Evolutionary conservation across 2,797 vertebrate species (phyloP), one percentile per base, ranked within the genome.

Genomic region (Argentina silus): DNA sequence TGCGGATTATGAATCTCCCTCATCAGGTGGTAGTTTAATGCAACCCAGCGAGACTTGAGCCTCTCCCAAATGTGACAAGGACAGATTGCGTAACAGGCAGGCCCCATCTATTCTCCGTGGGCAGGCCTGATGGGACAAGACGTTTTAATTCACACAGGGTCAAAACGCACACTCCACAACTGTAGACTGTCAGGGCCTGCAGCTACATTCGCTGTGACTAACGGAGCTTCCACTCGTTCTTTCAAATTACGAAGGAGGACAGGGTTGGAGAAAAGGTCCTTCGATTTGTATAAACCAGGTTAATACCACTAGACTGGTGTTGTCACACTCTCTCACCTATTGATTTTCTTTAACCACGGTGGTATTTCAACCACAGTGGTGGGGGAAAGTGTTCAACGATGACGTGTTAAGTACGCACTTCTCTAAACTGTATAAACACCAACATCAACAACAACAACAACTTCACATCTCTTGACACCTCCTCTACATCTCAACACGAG

Each of bases 101-200:
- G 69, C 77, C 27, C 27, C 77, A 77, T 85, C 81, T 84, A 80
- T 80, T 86, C 74, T 84, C 76, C 80, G 65, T 12, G n/a, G 21
- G 47, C 44, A 53, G 48, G 44, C 45, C 68, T 82, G 82, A 87
- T 85, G 63, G 78, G 80, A 85, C 78, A 74, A 61, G 85, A 85
- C 84, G 65, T 81, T 81, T 82, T 82, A 85, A 86, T 86, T 85
- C 83, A 69, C 73, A 42, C 27, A 60, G 66, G 74, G 75, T 84
- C 77, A 72, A 17, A 72, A 55, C 55, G 76, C 60, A 70, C 45
- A 79, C 72, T 72, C 50, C 67, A 44, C 70, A 55, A 69, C 67
- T 76, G 55, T 74, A 75, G 69, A 67, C 64, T 67, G 67, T 57
- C 59, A 53, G 70, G 45, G n/a, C 19, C 12, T 4, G 53, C 62